Conservation (phyloP, 1,140 invertebrate species). For the Drosophila lacteicornis region DNA sequence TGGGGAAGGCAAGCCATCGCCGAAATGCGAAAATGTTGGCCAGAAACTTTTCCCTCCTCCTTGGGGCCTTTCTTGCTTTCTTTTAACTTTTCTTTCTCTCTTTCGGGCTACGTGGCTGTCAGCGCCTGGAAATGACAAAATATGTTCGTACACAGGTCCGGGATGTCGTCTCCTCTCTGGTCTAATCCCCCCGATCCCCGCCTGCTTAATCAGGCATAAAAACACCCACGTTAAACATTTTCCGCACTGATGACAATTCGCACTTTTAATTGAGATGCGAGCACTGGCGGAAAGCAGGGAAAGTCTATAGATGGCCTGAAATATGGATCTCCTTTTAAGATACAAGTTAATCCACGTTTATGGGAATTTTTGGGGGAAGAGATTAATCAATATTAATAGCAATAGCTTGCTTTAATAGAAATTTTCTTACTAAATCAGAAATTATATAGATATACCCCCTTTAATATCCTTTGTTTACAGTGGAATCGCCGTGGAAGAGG, state of each 20-base stretch:
- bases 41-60: conserved; percentile 44
- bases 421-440: background rate
- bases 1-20: conserved; percentile 11
- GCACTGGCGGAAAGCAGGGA: background rate
- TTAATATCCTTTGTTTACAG: conserved; percentile 11
- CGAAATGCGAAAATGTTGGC: conserved; percentile 52
- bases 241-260: conserved; percentile 44
- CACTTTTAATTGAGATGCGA: conserved; percentile 57
- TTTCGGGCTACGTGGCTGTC: conserved; percentile 29
- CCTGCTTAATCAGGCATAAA: conserved; percentile 67
- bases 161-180: background rate
- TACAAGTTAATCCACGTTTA: background rate
- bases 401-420: background rate
- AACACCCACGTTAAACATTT: conserved; percentile 56
- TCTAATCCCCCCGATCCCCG: background rate
- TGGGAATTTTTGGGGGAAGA: background rate
- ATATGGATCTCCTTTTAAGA: background rate
- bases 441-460: background rate
- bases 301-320: background rate
- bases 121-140: conserved; percentile 47
- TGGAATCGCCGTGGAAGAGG: conserved; percentile 20
- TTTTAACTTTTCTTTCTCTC: conserved; percentile 19
- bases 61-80: conserved; percentile 4
- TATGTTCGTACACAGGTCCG: conserved; percentile 24
- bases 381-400: background rate